Evolutionary conservation across 2,888 invertebrate species (phyloP).

Genomic region (Listrodromus nycthemerus): DNA sequence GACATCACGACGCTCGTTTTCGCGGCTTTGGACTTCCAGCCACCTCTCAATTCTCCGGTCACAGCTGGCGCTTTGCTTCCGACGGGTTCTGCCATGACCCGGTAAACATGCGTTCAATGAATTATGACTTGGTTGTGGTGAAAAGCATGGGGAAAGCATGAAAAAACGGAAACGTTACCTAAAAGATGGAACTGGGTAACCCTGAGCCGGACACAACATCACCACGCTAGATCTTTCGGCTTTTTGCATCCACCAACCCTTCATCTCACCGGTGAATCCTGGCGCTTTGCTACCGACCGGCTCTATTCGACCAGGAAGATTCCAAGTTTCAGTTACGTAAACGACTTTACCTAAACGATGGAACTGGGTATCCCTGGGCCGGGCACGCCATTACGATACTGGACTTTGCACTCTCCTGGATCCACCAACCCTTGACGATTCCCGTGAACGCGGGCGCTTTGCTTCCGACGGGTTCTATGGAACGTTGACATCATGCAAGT

Average conservation of each 20-base stretch:
- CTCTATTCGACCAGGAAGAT: conserved; percentile 84
- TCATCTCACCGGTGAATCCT: conserved; percentile 83
- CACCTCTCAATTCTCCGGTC: conserved; percentile 79
- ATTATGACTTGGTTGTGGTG: not conserved
- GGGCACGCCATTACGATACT: conserved; percentile 90
- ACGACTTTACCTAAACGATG: conserved; percentile 87
- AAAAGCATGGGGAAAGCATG: not conserved
- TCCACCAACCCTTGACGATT: conserved; percentile 89
- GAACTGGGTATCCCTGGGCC: conserved; percentile 87
- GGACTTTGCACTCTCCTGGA: conserved; percentile 87
- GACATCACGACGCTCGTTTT: conserved; percentile 86
- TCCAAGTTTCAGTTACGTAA: conserved; percentile 80
- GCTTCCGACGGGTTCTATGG: conserved; percentile 86
- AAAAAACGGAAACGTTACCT: conserved; percentile 85
- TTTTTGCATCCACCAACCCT: conserved; percentile 71
- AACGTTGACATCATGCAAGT: conserved; percentile 36
- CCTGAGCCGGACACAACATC: conserved; percentile 88
- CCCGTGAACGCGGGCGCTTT: conserved; percentile 89
- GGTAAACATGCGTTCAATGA: conserved; percentile 21
- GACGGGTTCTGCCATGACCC: conserved; percentile 85
- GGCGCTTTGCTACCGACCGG: conserved; percentile 88
- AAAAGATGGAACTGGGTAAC: conserved; percentile 89
- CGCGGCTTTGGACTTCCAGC: conserved; percentile 79
- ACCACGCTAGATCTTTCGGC: conserved; percentile 84
- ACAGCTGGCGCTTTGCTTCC: conserved; percentile 88